Evolutionary conservation across 2,888 invertebrate genomes (phyloP), one percentile per base, ranked within the genome.

Genomic region (Schizaphis graminum): DNA sequence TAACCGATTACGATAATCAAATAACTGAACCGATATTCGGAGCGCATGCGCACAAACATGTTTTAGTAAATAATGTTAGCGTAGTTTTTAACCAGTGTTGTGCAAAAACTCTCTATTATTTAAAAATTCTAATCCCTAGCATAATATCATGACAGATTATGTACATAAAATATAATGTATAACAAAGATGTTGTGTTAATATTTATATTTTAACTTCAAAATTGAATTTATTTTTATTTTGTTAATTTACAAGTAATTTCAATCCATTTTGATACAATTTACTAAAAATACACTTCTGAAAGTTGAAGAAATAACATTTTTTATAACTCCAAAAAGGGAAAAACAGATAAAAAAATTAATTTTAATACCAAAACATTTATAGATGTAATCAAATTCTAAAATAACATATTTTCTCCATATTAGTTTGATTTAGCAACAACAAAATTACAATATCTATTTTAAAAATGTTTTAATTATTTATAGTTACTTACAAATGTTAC

Each of bases 401-500:
- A 35, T 35, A n/a, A 67, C 2, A 35, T 1, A 21, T 77, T 53
- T 53, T 53, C 4, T 3, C 53, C 3, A 4, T 53, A 53, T 53
- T 13, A 21, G 35, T 77, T 35, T 21, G 35, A 77, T 35, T 77
- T 8, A 16, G 7, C 0, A 21, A 67, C 5, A 16, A 35, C 35
- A 21, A 77, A 77, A n/a, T n/a, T 67, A 67, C 1, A 67, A 35
- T 21, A 35, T 77, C 77, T 77, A 77, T 35, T 57, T 57, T 26
- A 57, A 57, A 57, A 26, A 57, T 77, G 21, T 77, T 35, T 77
- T 77, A 21, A 41, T 77, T 21, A 77, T 77, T 77, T 77, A 5
- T 77, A 77, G 67, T 41, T 61, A 94, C 94, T 94, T 77, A 91
- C 94, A 94, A 47, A 2, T 86, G 89, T 44, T 56, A 86, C n/a